Evolutionary conservation across 1,140 invertebrate genomes (phyloP).

Genomic region (Scylla paramamosain): DNA sequence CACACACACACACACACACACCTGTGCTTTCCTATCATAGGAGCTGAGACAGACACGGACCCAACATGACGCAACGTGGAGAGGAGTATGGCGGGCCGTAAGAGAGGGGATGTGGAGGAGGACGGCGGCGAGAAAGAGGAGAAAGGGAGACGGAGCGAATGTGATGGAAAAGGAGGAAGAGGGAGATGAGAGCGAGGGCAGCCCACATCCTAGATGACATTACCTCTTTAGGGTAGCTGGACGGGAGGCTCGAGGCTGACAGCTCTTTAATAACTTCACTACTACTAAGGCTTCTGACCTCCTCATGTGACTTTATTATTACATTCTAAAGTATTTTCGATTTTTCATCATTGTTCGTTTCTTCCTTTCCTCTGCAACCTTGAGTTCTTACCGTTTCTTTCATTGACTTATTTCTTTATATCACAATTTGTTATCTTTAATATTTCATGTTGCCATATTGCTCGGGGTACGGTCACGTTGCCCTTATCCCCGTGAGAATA

Average conservation of each 20-base stretch:
- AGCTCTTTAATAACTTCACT: not conserved
- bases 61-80: not conserved
- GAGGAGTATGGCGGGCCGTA: not conserved
- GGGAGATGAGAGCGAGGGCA: not conserved
- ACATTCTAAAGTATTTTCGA: not conserved
- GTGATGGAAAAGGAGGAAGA: not conserved
- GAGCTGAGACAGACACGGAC: not conserved
- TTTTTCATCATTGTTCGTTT: not conserved
- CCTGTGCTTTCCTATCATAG: constrained; percentile 8
- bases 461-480: constrained; percentile 6
- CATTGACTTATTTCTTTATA: not conserved
- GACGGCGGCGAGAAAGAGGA: not conserved
- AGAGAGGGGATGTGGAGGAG: not conserved
- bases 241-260: not conserved
- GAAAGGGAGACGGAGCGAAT: not conserved
- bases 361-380: not conserved
- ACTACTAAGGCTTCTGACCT: not conserved
- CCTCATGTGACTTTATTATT: not conserved
- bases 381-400: not conserved
- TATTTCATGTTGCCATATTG: not conserved
- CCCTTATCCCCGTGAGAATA: constrained; percentile 43
- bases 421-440: not conserved
- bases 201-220: not conserved
- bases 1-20: constrained; percentile 39
- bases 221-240: not conserved